phyloP scores from a whole-genome alignment of 1,140 invertebrate species.

The Formica exsecta region DNA sequence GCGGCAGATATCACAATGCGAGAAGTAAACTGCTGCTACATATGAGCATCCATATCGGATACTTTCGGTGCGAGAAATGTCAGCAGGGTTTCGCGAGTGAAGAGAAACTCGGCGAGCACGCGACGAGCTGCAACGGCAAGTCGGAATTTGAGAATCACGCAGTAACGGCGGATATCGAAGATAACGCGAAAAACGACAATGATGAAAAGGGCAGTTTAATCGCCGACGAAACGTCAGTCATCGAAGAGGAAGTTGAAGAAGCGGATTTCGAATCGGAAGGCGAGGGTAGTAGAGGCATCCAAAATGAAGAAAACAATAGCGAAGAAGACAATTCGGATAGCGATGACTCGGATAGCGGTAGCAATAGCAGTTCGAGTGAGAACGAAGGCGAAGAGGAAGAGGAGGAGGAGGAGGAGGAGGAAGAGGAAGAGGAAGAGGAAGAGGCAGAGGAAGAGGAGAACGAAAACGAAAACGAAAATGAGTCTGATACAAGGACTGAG shows the following conservation, averaged over 20 bases:
- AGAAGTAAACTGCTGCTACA: conserved; percentile 88
- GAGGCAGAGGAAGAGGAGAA: conserved; percentile 25
- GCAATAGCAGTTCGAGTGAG: conserved; percentile 62
- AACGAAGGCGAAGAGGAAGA: conserved; percentile 59
- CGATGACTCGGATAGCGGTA: conserved; percentile 62
- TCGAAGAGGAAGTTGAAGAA: conserved; percentile 71
- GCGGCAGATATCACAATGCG: conserved; percentile 87
- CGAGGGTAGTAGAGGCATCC: conserved; percentile 61
- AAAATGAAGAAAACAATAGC: conserved; percentile 56
- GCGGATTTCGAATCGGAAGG: conserved; percentile 80
- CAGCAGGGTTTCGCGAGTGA: conserved; percentile 81
- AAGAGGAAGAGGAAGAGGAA: conserved; percentile 50
- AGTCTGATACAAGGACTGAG: conserved; percentile 65
- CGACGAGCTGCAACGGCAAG: conserved; percentile 77
- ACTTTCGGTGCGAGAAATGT: conserved; percentile 81
- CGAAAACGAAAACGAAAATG: conserved; percentile 63
- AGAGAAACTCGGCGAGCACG: conserved; percentile 81
- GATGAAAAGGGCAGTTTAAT: conserved; percentile 79
- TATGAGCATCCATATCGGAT: conserved; percentile 88
- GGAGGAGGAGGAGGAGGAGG: background rate
- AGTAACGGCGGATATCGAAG: conserved; percentile 40
- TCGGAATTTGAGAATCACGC: conserved; percentile 64
- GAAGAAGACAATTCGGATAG: conserved; percentile 59
- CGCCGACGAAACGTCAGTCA: conserved; percentile 74
- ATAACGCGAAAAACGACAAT: conserved; percentile 72